Base-by-base conservation (phyloP, 2,797 vertebrate species). In the Leucoraja ocellata region DNA sequence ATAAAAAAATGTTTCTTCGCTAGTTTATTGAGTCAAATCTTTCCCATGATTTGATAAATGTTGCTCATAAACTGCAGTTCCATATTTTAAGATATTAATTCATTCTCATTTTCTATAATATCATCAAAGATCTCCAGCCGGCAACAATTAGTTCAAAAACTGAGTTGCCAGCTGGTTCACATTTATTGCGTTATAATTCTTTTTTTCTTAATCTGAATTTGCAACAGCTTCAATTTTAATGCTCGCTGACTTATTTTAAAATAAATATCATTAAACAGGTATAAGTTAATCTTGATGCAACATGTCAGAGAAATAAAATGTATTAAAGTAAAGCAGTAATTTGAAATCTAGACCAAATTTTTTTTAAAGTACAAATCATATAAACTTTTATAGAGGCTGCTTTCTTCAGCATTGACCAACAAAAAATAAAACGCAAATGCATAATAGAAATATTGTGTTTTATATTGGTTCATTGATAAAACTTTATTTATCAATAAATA, bases 161-260 rank as follows among this genome's bases (percentile, higher is more conserved):
- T 74, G 68, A 54, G 90, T 68, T 91, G 18, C 90, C 90, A 91
- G 90, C 90, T 91, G 90, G 84, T 91, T 91, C 13, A 23, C 10
- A 23, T 25, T 91, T 91, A 74, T 71, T 91, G 71, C 68, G 25
- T 91, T 74, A 91, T 91, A 73, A 91, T 91, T 74, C 90, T 71
- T 46, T 91, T 84, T 88, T 88, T 88, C 84, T 36, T 68, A 88
- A 88, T 88, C 63, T 88, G 61, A 91, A 74, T 74, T 91, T 91
- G 90, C 68, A 91, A 71, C 90, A 91, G 90, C 90, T 91, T 91
- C 74, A 91, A 74, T 91, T 73, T 74, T 91, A 74, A 71, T 91
- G 36, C 90, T 71, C 74, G 32, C 39, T 91, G 74, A 91, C 68
- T 91, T 74, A 25, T 91, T 46, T 91, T 74, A 9, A 74, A 71